Evolutionary conservation across 2,888 invertebrate species (phyloP), one percentile per base, ranked within the genome.

Genomic region (Polietes domitor): DNA sequence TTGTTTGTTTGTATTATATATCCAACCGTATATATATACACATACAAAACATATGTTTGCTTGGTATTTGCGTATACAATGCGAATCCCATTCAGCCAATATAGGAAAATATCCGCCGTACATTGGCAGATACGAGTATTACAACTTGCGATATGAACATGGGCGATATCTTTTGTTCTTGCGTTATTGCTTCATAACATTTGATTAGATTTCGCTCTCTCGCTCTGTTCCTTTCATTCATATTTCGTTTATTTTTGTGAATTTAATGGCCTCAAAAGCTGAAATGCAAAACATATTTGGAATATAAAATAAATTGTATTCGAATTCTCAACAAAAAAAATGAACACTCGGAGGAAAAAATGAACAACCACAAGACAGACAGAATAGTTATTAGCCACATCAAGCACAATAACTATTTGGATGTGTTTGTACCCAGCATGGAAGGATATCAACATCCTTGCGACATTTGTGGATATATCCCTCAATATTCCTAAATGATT

Each of bases 141-240:
- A 15, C 61, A 7, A 26, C 15, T 26, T 61, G 26, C n/a, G 61
- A 61, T 58, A 24, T 58, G 28, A 61, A 28, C 12, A 75, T 70
- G 28, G 28, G 26, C 61, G 77, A 71, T 77, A 32, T 63, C 15
- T 28, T 63, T 63, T 63, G 17, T 82, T 70, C 63, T 43, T 37
- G 6, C 71, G 37, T 79, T 82, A 82, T 78, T 82, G 78, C 71
- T 65, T 79, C 76, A 76, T 79, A 79, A 79, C 55, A 82, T 83
- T 83, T 83, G 76, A 83, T 79, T 72, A 50, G 19, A 83, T 76
- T 50, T 72, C 55, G 47, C 50, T 55, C 37, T 76, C 41, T 72
- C 55, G 47, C 50, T 55, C 37, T 19, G 17, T 17, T 58, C 15
- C 15, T 41, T 61, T 53, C 47, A 43, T 24, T 70, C 32, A 63